Percentiles rank a stretch among this genome's conserved stretches.
Conservation (phyloP, 2,113 vertebrate species). For the Stictonetta naevosa region DNA sequence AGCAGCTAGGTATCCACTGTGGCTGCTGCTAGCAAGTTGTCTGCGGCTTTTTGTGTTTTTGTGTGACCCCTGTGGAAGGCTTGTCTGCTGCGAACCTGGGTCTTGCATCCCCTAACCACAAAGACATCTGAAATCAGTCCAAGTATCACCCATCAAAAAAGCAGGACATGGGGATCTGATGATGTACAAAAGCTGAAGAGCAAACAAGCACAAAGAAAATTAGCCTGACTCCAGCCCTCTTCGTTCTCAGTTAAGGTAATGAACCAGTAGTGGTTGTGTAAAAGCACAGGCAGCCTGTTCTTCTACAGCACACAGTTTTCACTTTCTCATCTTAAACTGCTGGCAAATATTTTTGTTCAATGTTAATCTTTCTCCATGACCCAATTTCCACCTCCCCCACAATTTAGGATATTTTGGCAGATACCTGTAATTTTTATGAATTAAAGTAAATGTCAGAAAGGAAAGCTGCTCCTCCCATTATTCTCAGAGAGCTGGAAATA, state of each 20-base stretch:
- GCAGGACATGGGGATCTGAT: fast-evolving
- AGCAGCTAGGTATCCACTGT: neutral
- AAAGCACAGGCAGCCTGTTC: neutral
- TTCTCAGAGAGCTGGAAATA: slow-evolving; percentile 36
- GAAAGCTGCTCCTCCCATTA: slow-evolving; percentile 2
- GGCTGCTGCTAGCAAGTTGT: neutral
- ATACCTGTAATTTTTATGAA: slow-evolving; percentile 63
- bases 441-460: slow-evolving; percentile 60
- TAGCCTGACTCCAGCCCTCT: neutral
- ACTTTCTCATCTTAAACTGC: slow-evolving; percentile 20
- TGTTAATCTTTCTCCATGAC: slow-evolving; percentile 35
- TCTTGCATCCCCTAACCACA: neutral
- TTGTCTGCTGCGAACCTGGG: neutral
- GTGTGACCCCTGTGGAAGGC: neutral
- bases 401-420: slow-evolving; percentile 48
- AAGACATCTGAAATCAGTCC: neutral
- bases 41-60: neutral
- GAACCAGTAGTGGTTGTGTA: neutral
- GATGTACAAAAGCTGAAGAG: neutral
- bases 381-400: slow-evolving; percentile 56
- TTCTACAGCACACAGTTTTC: neutral
- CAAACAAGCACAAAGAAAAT: neutral
- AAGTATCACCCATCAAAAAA: neutral
- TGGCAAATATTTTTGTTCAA: slow-evolving; percentile 40
- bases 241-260: neutral